Conservation (phyloP, 2,797 vertebrate genomes). For the Pteronotus mesoamericanus region DNA sequence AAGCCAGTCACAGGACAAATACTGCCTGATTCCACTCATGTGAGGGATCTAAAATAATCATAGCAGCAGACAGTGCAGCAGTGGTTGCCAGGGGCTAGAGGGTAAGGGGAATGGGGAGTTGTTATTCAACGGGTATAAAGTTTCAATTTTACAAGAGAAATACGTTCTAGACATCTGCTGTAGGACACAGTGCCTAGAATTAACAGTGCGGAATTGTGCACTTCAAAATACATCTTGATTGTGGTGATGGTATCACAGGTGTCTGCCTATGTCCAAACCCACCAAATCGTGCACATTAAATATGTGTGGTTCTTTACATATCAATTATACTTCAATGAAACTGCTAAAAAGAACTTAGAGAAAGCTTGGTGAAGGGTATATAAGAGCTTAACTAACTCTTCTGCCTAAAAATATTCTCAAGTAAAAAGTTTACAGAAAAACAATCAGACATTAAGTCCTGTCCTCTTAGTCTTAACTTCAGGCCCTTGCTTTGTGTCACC, state of each 20-base stretch:
- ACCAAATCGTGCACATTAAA: not conserved
- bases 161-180: not conserved
- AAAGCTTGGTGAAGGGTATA: not conserved
- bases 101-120: too few relatives aligned
- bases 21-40: not conserved
- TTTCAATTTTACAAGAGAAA: not conserved
- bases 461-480: not conserved
- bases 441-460: not conserved
- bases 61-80: not conserved
- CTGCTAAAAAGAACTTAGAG: not conserved
- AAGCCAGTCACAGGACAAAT: not conserved
- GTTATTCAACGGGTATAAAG: not conserved
- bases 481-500: not conserved
- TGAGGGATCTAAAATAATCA: not conserved
- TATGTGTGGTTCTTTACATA: rapidly evolving
- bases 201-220: not conserved
- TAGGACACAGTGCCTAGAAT: not conserved
- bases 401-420: not conserved
- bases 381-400: not conserved
- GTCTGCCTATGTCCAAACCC: not conserved
- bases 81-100: not conserved
- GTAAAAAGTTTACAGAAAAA: not conserved
- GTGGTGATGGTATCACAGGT: not conserved
- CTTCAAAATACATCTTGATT: not conserved
- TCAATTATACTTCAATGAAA: not conserved